Evolutionary conservation across 2,888 invertebrate genomes (phyloP), one percentile per base, ranked within the genome.

Genomic region (Cryptocephalus moraei): DNA sequence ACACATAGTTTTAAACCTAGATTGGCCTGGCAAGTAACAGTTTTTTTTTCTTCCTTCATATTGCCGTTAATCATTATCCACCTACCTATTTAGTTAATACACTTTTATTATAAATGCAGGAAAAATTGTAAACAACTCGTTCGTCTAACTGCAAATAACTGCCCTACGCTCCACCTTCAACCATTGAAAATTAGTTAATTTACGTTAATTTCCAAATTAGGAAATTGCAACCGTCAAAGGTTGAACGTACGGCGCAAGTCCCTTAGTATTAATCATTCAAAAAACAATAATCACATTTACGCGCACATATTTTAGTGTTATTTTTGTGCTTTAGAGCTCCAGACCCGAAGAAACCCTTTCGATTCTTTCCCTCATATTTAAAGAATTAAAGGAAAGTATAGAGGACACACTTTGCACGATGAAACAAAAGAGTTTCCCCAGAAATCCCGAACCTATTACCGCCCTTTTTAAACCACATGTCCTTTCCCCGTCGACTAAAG

Each of bases 211-310:
- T 22, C 22, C 22, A 22, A 22, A 22, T 22, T 6, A 22, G 22
- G 22, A 22, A 22, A 22, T 2, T 22, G 6, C 22, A 22, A 22
- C 2, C 22, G 22, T 22, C 6, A 6, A 22, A 22, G 22, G 22
- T 22, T 2, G 22, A 22, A 22, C 6, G 6, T 22, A 22, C 22
- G 22, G 6, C 6, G 6, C 22, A 22, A 22, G 22, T 22, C 22
- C 22, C 22, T 22, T 22, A 22, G 22, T 22, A 22, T 2, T 22
- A 22, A 22, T 22, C 22, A 22, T 22, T 22, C 22, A 22, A 22
- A 55, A 55, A 53, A 55, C 53, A 56, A 59, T 57, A 54, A 60
- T 60, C 60, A 60, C 59, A 60, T 57, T 56, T 57, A 59, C 48
- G 53, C 58, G 54, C 57, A 51, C 51, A 48, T 48, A 50, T 43